Percentiles rank a stretch among this genome's conserved stretches.
Conservation (phyloP, 2,113 vertebrate genomes). For the Labeo catla region DNA sequence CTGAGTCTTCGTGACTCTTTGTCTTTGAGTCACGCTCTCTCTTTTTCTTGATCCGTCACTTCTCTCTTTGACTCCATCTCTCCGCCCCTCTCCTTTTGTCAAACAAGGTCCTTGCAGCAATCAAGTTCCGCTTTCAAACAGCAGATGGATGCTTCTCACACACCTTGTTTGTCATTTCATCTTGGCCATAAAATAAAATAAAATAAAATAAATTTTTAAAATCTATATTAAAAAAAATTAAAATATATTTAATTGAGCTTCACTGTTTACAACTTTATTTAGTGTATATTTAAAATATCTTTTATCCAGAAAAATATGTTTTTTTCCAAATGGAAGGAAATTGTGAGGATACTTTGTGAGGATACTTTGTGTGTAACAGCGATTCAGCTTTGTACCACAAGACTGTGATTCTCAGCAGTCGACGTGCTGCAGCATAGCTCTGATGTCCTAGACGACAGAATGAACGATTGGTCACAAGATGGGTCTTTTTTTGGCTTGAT, state of each 20-base stretch:
- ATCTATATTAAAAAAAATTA: no score
- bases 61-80: conserved; percentile 2
- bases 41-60: neutral
- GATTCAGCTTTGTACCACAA: neutral
- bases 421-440: neutral
- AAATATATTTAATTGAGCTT: no score
- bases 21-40: conserved; percentile 12
- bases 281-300: neutral
- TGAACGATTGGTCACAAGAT: neutral
- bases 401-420: neutral
- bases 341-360: neutral
- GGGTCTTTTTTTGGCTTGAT: conserved; percentile 18
- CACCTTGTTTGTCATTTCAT: neutral
- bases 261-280: neutral
- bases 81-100: conserved; percentile 11
- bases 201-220: no score
- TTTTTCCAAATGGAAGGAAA: no score
- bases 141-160: neutral
- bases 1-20: conserved; percentile 8
- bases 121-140: conserved; percentile 20
- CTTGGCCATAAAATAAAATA: neutral
- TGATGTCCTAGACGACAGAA: conserved; percentile 9
- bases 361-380: neutral
- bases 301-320: neutral
- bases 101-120: neutral